phyloP scores from a whole-genome alignment of 2,113 vertebrate species.

The Lepidothrix coronata region DNA sequence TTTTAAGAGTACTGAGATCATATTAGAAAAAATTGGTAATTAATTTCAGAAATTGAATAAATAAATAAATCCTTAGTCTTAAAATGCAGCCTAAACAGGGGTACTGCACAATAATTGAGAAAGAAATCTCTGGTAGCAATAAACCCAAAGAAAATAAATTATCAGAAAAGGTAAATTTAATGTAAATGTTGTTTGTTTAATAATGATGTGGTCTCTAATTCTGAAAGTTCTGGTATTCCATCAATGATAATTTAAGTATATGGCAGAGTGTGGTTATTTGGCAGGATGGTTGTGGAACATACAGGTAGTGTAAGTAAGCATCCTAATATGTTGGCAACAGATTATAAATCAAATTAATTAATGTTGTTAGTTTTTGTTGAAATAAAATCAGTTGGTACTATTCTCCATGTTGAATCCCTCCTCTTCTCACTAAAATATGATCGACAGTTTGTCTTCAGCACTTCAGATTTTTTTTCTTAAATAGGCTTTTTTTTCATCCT shows the following conservation, averaged over 20 bases:
- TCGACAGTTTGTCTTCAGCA: not conserved
- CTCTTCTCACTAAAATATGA: not conserved
- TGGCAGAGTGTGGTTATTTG: not conserved
- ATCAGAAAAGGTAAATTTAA: not conserved
- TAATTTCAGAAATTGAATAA: not conserved
- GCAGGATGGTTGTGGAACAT: not conserved
- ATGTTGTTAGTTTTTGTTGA: not conserved
- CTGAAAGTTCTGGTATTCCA: not conserved
- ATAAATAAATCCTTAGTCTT: not conserved
- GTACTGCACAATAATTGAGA: not conserved
- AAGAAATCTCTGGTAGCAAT: not conserved
- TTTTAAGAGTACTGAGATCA: not conserved
- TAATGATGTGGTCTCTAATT: not conserved
- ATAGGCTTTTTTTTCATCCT: not conserved
- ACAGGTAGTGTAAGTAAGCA: not conserved
- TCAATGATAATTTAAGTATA: not conserved
- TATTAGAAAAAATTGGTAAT: not conserved
- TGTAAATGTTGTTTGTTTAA: not conserved
- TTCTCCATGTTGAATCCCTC: not conserved
- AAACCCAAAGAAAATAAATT: not conserved
- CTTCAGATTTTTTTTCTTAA: not conserved
- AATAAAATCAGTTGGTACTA: not conserved
- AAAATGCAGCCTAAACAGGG: not conserved
- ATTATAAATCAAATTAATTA: not conserved
- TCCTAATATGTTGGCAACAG: not conserved